These are phyloP conservation scores for Drosophila koepferae DNA, from an alignment of 2,888 invertebrate species.

Conservation along the genomic window DNA sequence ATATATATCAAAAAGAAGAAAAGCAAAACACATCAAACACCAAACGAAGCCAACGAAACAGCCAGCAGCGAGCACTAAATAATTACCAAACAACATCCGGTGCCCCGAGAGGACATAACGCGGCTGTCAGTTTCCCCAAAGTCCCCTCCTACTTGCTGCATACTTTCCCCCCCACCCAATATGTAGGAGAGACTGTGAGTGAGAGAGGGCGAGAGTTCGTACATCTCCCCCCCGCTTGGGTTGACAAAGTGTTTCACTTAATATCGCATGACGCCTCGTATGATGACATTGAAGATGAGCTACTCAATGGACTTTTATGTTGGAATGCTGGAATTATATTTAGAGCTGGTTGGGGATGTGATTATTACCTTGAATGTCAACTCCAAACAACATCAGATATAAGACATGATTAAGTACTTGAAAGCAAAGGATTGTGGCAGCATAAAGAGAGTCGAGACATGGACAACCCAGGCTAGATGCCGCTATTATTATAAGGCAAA, in stretches of 20 bases:
- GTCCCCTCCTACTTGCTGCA: slow-evolving; percentile 5
- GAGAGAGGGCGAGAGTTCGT: neutral
- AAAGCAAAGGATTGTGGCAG: slow-evolving; percentile 2
- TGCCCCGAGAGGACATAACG: slow-evolving; percentile 66
- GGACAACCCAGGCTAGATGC: neutral
- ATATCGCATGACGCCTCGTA: slow-evolving; percentile 79
- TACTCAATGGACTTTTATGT: slow-evolving; percentile 56
- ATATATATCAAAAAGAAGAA: slow-evolving; percentile 54
- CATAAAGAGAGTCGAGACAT: neutral
- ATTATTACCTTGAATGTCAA: slow-evolving; percentile 36
- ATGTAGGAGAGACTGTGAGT: neutral
- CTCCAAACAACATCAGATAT: slow-evolving; percentile 2
- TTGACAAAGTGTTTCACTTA: slow-evolving; percentile 83
- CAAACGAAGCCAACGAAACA: slow-evolving; percentile 30
- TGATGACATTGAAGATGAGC: slow-evolving; percentile 63
- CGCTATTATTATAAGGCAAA: neutral
- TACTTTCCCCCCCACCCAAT: neutral
- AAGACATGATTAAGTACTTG: slow-evolving; percentile 1
- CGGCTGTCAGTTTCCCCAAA: slow-evolving; percentile 47
- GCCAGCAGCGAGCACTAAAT: slow-evolving; percentile 72
- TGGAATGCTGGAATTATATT: slow-evolving; percentile 48
- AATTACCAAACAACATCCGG: slow-evolving; percentile 81
- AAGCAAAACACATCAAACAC: slow-evolving; percentile 77
- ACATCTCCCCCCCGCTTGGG: slow-evolving; percentile 29
- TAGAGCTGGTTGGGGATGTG: slow-evolving; percentile 39